Evolutionary conservation across 2,888 invertebrate species (phyloP).

Genomic region (Xanthorhoe spadicearia): DNA sequence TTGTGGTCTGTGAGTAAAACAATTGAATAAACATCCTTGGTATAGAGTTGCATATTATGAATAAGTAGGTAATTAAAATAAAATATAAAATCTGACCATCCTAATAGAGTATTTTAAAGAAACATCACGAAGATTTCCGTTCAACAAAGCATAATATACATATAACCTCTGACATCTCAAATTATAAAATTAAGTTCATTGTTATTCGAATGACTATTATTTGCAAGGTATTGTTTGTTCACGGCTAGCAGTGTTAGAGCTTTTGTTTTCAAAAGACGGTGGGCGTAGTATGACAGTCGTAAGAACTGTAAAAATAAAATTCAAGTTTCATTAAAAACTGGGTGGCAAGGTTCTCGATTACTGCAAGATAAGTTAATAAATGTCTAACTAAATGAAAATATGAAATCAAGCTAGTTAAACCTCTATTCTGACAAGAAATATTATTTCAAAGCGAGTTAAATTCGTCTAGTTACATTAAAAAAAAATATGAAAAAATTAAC

Average conservation of each 20-base stretch:
- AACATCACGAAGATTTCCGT: constrained; percentile 12
- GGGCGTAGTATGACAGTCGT: background rate
- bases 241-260: constrained; percentile 13
- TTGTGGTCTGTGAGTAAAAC: too few relatives aligned
- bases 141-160: constrained; percentile 28
- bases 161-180: constrained; percentile 29
- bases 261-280: background rate
- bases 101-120: background rate
- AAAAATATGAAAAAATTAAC: too few relatives aligned
- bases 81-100: background rate
- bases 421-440: too few relatives aligned
- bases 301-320: background rate
- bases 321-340: too few relatives aligned
- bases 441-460: too few relatives aligned
- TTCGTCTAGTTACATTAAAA: too few relatives aligned
- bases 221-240: constrained; percentile 32
- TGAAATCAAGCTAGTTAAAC: too few relatives aligned
- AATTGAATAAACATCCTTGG: too few relatives aligned
- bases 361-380: too few relatives aligned
- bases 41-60: background rate
- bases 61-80: background rate
- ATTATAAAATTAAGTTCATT: constrained; percentile 37
- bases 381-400: too few relatives aligned
- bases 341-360: too few relatives aligned
- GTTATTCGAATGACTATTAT: constrained; percentile 39